Conservation (phyloP, 2,888 invertebrate species). For the Ariolimax columbianus region DNA sequence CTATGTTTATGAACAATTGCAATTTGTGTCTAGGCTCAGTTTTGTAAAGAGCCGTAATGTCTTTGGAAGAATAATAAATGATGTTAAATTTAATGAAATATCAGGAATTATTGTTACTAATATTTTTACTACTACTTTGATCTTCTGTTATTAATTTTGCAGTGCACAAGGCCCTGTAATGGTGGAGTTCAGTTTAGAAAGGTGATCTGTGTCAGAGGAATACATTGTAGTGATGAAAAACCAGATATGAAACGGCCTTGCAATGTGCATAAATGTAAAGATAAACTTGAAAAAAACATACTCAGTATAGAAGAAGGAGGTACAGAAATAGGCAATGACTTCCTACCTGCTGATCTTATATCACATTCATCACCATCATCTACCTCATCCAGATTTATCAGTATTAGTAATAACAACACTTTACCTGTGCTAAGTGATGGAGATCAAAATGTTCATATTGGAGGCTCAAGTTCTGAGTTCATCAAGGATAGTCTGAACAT, state of each 20-base stretch:
- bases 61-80: too few relatives aligned
- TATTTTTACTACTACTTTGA: too few relatives aligned
- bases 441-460: conserved; percentile 24
- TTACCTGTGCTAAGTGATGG: neutral
- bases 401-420: conserved; percentile 1
- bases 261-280: conserved; percentile 60
- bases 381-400: neutral
- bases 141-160: conserved; percentile 48
- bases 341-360: neutral
- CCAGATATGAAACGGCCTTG: conserved; percentile 64
- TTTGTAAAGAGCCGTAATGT: too few relatives aligned
- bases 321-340: neutral
- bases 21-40: too few relatives aligned
- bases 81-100: too few relatives aligned
- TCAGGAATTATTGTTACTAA: too few relatives aligned
- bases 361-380: conserved; percentile 5
- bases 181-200: conserved; percentile 77
- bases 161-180: conserved; percentile 78
- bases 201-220: conserved; percentile 74
- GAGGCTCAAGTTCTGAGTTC: conserved; percentile 3
- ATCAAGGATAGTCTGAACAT: neutral
- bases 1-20: too few relatives aligned
- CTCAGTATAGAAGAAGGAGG: conserved; percentile 33
- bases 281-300: neutral
- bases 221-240: conserved; percentile 65